Percentiles rank a stretch among this genome's conserved stretches.
These are phyloP conservation scores for Lepidurus packardi DNA, from an alignment of 1,140 invertebrate genomes.

Conservation along the genomic window DNA sequence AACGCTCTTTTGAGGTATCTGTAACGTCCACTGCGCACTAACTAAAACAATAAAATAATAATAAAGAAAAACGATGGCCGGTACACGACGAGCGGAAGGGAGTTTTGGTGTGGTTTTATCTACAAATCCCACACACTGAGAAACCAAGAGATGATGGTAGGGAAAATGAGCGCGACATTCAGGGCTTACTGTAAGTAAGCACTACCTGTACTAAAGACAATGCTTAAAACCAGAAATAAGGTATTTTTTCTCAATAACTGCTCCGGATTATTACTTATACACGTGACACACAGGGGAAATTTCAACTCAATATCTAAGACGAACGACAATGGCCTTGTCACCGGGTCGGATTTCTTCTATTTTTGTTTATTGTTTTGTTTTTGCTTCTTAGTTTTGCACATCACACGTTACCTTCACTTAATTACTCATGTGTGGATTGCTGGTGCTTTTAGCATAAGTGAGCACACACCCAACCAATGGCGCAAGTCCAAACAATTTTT, in stretches of 20 bases:
- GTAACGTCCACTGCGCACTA: background rate
- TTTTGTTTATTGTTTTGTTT: background rate
- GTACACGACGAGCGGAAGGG: background rate
- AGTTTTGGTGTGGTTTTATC: background rate
- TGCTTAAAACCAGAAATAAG: background rate
- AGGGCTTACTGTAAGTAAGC: background rate
- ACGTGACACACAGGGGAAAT: background rate
- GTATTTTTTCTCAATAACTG: background rate
- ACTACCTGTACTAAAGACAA: background rate
- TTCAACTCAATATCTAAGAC: background rate
- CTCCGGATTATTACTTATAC: background rate
- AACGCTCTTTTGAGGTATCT: slow-evolving; percentile 14
- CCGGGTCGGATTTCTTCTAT: background rate
- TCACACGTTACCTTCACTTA: background rate
- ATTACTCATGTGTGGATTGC: background rate
- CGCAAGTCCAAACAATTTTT: background rate
- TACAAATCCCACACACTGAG: background rate
- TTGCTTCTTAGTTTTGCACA: background rate
- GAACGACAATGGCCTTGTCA: background rate
- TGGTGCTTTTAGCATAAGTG: background rate
- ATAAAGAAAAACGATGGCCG: background rate
- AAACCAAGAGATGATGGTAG: background rate
- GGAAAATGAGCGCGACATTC: background rate
- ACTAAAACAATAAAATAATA: background rate
- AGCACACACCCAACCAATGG: background rate